Conservation (phyloP, 2,113 vertebrate genomes). For the Scopus umbretta region DNA sequence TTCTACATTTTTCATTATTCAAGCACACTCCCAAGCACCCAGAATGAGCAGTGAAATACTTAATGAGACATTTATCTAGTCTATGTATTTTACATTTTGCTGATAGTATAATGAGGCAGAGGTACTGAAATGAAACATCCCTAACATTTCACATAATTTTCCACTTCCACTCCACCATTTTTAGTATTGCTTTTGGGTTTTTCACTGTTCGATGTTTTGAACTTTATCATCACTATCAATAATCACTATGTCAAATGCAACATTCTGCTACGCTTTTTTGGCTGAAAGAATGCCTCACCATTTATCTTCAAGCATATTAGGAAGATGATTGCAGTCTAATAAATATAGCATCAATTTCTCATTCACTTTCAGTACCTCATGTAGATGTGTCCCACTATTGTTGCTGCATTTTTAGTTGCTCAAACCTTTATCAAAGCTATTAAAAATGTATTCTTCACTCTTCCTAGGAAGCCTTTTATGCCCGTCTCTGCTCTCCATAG, state of each 20-base stretch:
- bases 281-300: conserved; percentile 3
- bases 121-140: conserved; percentile 63
- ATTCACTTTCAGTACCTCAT: not conserved
- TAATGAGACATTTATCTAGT: conserved; percentile 76
- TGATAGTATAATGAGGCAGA: conserved; percentile 71
- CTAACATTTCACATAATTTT: conserved; percentile 67
- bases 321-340: conserved; percentile 33
- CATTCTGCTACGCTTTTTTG: not conserved
- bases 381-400: not conserved
- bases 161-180: conserved; percentile 57
- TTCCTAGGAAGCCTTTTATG: not conserved
- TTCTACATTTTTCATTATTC: conserved; percentile 63
- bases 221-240: conserved; percentile 60
- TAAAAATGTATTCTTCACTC: not conserved
- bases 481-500: not conserved
- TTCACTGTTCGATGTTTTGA: conserved; percentile 57
- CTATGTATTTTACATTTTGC: conserved; percentile 73
- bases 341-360: conserved; percentile 53
- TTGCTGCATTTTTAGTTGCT: not conserved
- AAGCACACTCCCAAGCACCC: conserved; percentile 55
- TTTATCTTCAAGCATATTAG: conserved; percentile 21
- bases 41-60: conserved; percentile 64
- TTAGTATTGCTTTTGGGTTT: conserved; percentile 39
- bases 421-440: not conserved
- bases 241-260: conserved; percentile 21